Percentiles rank a stretch among this genome's conserved stretches.
phyloP scores from a whole-genome alignment of 2,113 vertebrate genomes.

The Oriolus oriolus region DNA sequence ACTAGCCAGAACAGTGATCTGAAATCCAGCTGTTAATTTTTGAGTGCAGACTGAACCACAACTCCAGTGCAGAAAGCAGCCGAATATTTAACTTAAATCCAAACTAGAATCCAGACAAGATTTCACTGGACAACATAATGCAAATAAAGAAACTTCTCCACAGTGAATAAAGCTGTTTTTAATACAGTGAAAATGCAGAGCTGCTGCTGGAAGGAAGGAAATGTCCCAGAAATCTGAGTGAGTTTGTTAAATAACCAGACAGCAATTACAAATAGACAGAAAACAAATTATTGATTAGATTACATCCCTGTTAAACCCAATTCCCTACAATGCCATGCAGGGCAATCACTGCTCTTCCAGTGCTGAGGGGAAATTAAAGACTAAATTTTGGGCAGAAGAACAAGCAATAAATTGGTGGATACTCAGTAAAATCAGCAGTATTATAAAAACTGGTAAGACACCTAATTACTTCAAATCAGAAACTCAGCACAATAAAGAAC shows the following conservation, averaged over 20 bases:
- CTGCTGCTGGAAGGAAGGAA: neutral
- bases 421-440: neutral
- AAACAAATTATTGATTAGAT: neutral
- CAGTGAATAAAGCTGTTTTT: neutral
- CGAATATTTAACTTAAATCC: neutral
- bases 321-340: neutral
- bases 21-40: neutral
- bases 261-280: neutral
- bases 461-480: neutral
- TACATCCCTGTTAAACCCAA: neutral
- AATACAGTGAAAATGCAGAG: neutral
- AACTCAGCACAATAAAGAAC: neutral
- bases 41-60: neutral
- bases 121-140: neutral
- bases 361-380: neutral
- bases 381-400: neutral
- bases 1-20: rapidly evolving
- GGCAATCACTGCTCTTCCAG: neutral
- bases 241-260: neutral
- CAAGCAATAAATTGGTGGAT: neutral
- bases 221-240: neutral
- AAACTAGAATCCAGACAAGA: neutral
- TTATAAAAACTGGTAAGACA: neutral
- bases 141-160: neutral
- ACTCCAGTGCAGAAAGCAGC: neutral